These are phyloP conservation scores for Morelia viridis DNA, from an alignment of 2,797 vertebrate species.

Conservation along the genomic window DNA sequence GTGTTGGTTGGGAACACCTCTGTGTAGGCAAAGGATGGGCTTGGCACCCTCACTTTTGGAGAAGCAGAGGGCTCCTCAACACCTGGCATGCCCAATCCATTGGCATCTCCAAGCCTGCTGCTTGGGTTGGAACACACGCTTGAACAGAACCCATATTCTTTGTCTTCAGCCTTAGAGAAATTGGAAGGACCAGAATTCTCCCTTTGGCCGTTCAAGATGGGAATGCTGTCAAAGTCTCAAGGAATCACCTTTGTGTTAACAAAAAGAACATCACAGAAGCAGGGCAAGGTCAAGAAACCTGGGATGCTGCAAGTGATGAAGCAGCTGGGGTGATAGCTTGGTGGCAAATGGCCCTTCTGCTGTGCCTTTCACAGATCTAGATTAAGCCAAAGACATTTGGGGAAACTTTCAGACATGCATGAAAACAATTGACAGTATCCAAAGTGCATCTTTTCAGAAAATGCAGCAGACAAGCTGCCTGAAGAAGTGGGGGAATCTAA, in stretches of 20 bases:
- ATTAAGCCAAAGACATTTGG: not conserved
- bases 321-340: not conserved
- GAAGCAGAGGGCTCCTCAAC: not conserved
- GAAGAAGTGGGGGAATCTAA: not conserved
- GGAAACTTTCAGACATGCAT: not conserved
- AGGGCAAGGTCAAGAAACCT: not conserved
- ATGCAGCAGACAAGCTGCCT: not conserved
- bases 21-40: not conserved
- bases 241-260: not conserved
- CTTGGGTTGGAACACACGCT: not conserved
- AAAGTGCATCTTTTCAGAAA: not conserved
- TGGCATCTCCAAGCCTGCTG: not conserved
- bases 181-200: not conserved
- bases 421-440: not conserved
- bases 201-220: not conserved
- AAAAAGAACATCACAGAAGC: not conserved
- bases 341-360: not conserved
- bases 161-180: not conserved
- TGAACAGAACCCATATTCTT: not conserved
- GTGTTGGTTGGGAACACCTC: not conserved
- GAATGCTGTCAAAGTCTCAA: not conserved
- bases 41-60: not conserved
- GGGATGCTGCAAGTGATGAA: not conserved
- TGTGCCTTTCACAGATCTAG: not conserved
- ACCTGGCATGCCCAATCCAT: not conserved